Percentiles rank a stretch among this genome's conserved stretches.
Conservation (phyloP, 2,797 vertebrate species). For the Champsocephalus gunnari region DNA sequence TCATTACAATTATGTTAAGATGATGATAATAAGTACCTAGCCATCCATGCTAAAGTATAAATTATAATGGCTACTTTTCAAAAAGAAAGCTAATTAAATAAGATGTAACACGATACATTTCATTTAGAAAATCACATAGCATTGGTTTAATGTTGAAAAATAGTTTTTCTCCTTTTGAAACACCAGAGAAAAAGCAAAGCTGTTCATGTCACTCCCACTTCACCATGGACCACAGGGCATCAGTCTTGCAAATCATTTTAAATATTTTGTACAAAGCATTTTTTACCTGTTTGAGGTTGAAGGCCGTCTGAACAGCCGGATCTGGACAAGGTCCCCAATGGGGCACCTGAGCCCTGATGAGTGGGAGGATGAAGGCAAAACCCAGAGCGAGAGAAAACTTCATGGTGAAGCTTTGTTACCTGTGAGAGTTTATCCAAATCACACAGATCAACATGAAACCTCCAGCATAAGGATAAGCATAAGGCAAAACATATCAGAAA, state of each 20-base stretch:
- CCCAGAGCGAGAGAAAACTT: constrained; percentile 55
- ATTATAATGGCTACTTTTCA: not conserved
- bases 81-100: not conserved
- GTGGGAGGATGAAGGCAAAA: constrained; percentile 63
- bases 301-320: constrained; percentile 80
- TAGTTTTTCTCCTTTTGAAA: not conserved
- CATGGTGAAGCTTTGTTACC: constrained; percentile 64
- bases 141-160: not conserved
- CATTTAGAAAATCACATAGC: not conserved
- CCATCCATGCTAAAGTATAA: not conserved
- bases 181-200: not conserved
- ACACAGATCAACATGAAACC: not conserved
- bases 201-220: not conserved
- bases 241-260: not conserved
- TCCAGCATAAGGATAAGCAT: not conserved
- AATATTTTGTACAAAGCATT: not conserved
- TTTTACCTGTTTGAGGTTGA: constrained; percentile 86
- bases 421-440: constrained; percentile 27
- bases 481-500: not conserved
- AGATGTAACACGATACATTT: not conserved
- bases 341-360: constrained; percentile 80
- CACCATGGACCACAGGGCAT: too few species aligned
- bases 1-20: not conserved
- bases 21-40: not conserved
- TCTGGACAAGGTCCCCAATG: constrained; percentile 87